phyloP scores from a whole-genome alignment of 2,113 vertebrate species.

The Arothron firmamentum region DNA sequence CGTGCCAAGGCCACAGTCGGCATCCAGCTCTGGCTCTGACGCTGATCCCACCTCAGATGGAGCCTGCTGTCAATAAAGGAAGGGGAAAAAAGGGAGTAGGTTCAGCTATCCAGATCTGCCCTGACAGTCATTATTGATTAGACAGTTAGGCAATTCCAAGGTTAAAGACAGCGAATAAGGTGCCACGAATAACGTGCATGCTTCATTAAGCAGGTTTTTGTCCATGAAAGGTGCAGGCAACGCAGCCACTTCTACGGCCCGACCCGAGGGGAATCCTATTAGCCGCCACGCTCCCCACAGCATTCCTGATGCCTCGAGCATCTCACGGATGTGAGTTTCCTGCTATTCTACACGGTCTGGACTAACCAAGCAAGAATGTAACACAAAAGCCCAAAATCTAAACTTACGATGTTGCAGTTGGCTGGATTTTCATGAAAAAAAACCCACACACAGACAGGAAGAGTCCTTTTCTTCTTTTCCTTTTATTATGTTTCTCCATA shows the following conservation, averaged over 20 bases:
- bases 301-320: conserved; percentile 1
- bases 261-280: conserved; percentile 5
- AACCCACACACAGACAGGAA: conserved; percentile 2
- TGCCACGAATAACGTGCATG: conserved; percentile 9
- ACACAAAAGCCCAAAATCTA: neutral
- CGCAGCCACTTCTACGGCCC: neutral
- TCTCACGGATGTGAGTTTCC: too few species aligned
- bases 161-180: conserved; percentile 10
- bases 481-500: conserved; percentile 54
- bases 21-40: conserved; percentile 5
- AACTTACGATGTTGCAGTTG: too few species aligned
- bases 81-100: conserved; percentile 2
- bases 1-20: conserved; percentile 8
- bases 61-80: conserved; percentile 16
- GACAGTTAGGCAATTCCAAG: conserved; percentile 27
- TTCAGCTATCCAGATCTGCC: conserved; percentile 10
- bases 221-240: conserved; percentile 18
- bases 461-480: conserved; percentile 25
- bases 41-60: conserved; percentile 43
- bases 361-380: neutral
- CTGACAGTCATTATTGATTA: conserved; percentile 50
- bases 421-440: neutral
- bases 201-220: conserved; percentile 13
- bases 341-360: neutral
- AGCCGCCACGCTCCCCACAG: conserved; percentile 22